Evolutionary conservation across 2,797 vertebrate species (phyloP), one percentile per base, ranked within the genome.

Genomic region (Hafferia zeledoni): DNA sequence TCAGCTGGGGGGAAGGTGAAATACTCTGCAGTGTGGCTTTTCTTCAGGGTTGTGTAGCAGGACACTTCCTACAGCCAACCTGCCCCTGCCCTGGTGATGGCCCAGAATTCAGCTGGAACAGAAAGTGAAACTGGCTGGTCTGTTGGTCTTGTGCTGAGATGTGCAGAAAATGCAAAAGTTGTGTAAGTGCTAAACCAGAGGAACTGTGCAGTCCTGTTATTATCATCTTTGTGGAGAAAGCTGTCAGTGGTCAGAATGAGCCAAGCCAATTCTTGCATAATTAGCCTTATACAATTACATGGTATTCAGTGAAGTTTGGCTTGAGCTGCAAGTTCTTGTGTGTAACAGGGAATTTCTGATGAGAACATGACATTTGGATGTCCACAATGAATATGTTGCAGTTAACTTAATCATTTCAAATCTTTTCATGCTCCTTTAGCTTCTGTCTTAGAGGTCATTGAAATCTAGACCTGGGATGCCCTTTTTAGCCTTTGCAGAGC

Each of bases 61-160:
- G 76, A 56, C 35, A 7, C 35, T 88, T 46, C 37, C 25, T 28
- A 0, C 7, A 56, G 35, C 80, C 87, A 64, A 17, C 59, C 37
- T 93, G 49, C 46, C 31, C 25, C 9, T 83, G 52, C 27, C n/a
- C 37, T 30, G 31, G 50, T 61, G 72, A 61, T 46, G 44, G 72
- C 87, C 91, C 93, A 91, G 50, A 59, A 44, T 80, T 83, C 81
- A 71, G 13, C 24, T 30, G 79, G 52, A 95, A 90, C 55, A 93
- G 95, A 96, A 96, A 89, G 94, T 80, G 94, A 96, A 97, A 96
- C 74, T 35, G 56, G 18, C 61, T 63, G 33, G 28, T 35, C 35
- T 80, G 63, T 49, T 57, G 57, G 59, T 49, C 56, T 15, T 69
- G 8, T 47, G 41, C 77, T 53, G 92, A 75, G 89, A 52, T 69